Base-by-base conservation (phyloP, 1,140 invertebrate genomes). In the Drosophila sturtevanti region DNA sequence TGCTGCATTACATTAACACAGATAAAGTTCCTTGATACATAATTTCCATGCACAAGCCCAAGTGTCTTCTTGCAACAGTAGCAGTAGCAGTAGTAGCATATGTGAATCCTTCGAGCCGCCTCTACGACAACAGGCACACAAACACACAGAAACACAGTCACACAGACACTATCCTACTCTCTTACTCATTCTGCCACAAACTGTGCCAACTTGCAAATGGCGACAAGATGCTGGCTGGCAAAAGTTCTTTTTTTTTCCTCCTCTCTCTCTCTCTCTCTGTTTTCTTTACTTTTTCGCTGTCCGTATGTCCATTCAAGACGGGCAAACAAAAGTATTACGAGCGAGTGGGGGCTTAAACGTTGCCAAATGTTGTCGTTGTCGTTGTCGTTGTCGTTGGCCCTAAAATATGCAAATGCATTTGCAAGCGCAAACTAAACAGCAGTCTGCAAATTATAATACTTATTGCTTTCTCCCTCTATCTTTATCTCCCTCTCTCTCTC, bases 1-100 rank as follows among this genome's bases (percentile, higher is more conserved):
- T 87, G 84, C 79, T 87, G 84, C 84, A 87, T 87, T 87, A 81
- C 84, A 87, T 87, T 87, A 87, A 89, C 84, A 87, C 84, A 87
- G 84, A 87, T 87, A 89, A 87, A 87, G 84, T 89, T 87, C 85
- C 84, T 89, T 89, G 84, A 89, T 89, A 89, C 84, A 89, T 89
- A 84, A 89, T 89, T 89, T 89, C 67, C 77, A 80, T 89, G 72
- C 84, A 89, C 79, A 80, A 59, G 41, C 41, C 73, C 66, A 87
- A 89, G 77, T 77, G 71, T 77, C 79, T 63, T 63, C 61, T 70
- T 62, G 78, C 16, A 35, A 27, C 44, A 31, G n/a, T n/a, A n/a
- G n/a, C n/a, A n/a, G n/a, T n/a, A n/a, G n/a, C n/a, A n/a, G n/a
- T n/a, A n/a, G n/a, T n/a, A n/a, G 38, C 77, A 85, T 81, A 85